phyloP scores from a whole-genome alignment of 2,888 invertebrate species.

The Parapristionchus giblindavisi region DNA sequence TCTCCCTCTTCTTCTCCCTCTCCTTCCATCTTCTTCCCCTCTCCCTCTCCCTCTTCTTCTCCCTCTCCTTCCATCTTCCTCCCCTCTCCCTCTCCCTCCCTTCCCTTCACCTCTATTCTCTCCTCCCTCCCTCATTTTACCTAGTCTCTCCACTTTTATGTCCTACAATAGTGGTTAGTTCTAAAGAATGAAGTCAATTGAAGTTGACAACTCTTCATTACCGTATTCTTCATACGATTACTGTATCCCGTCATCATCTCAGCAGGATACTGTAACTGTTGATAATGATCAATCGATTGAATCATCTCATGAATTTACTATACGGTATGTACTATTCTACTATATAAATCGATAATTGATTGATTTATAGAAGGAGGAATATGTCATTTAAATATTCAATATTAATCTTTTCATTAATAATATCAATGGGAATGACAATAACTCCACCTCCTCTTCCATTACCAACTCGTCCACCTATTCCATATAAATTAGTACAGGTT shows the following conservation, averaged over 20 bases:
- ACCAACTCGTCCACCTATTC: slow-evolving; percentile 31
- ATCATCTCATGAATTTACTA: not conserved
- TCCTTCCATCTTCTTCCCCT: no score
- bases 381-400: no score
- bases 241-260: slow-evolving; percentile 23
- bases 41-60: slow-evolving; percentile 25
- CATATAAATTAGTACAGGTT: slow-evolving; percentile 8
- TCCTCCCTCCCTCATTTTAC: not conserved
- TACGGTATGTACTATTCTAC: not conserved
- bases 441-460: slow-evolving; percentile 27
- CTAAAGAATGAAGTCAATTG: not conserved
- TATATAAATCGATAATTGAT: not conserved
- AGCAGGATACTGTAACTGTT: not conserved
- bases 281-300: not conserved
- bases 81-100: no score
- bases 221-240: slow-evolving; percentile 18
- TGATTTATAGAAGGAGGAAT: not conserved
- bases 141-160: slow-evolving; percentile 20
- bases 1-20: no score
- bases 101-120: no score
- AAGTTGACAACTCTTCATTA: not conserved
- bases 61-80: slow-evolving; percentile 22
- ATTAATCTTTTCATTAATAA: not conserved
- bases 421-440: not conserved
- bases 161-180: slow-evolving; percentile 18